Percentiles rank a stretch among this genome's conserved stretches.
Evolutionary conservation across 2,797 vertebrate genomes (phyloP).

Genomic region (Pristis pectinata): DNA sequence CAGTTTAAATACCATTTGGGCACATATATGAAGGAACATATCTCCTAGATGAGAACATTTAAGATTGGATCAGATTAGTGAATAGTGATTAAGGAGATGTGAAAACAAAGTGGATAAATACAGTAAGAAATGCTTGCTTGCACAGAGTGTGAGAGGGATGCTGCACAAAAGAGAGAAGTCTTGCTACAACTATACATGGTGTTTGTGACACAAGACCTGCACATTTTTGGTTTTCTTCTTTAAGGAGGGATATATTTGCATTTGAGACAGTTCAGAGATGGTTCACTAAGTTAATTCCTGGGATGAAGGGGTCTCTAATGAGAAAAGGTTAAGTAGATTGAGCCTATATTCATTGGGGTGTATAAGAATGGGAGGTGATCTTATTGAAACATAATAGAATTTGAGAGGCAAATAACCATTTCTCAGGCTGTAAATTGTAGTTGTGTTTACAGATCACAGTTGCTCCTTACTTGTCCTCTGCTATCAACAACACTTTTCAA

Average conservation of each 20-base stretch:
- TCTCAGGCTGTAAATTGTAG: not conserved
- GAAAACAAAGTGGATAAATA: not conserved
- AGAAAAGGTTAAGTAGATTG: no score
- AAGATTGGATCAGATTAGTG: not conserved
- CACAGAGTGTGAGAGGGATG: not conserved
- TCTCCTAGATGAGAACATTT: not conserved
- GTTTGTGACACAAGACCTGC: no score
- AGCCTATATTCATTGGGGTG: no score
- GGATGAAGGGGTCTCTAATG: no score
- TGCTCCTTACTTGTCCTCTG: not conserved
- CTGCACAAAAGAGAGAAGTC: no score
- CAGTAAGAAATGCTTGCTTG: not conserved
- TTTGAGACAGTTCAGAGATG: no score
- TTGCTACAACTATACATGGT: no score
- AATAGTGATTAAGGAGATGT: not conserved
- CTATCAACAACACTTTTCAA: not conserved
- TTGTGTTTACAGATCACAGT: not conserved
- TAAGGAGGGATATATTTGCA: no score
- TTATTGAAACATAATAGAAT: no score
- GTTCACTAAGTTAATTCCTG: no score
- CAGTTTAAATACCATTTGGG: not conserved
- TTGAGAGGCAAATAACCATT: not conserved
- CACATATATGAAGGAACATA: not conserved
- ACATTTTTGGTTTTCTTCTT: no score
- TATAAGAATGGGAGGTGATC: no score